Conservation (phyloP, 2,113 vertebrate genomes). For the Cheilinus undulatus region DNA sequence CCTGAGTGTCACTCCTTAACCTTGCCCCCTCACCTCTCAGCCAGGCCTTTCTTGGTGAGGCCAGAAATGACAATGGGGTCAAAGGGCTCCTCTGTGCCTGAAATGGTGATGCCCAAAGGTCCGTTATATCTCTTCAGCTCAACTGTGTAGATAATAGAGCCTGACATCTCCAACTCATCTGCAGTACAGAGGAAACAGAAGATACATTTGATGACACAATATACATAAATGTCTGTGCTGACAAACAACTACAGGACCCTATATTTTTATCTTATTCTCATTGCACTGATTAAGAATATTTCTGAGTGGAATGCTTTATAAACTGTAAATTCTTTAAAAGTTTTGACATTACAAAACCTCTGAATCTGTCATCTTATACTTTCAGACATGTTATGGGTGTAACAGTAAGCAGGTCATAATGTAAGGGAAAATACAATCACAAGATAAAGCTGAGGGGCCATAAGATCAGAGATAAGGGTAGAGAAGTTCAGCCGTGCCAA, state of each 20-base stretch:
- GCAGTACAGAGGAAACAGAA: constrained; percentile 34
- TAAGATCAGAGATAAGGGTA: neutral
- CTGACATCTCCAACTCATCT: constrained; percentile 97
- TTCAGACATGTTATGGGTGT: too few relatives aligned
- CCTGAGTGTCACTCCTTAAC: neutral
- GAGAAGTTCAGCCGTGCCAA: neutral
- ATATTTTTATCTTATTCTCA: neutral
- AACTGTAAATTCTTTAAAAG: neutral
- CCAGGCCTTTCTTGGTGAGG: constrained; percentile 94
- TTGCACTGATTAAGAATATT: neutral
- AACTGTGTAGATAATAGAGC: constrained; percentile 96
- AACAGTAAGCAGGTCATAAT: neutral
- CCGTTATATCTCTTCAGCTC: constrained; percentile 94
- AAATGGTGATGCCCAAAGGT: constrained; percentile 97
- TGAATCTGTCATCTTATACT: neutral
- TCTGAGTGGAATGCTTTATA: neutral
- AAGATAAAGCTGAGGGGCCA: neutral
- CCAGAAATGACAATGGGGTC: constrained; percentile 97
- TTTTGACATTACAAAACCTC: neutral
- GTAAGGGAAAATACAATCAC: neutral
- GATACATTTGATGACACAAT: neutral
- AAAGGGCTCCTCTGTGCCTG: constrained; percentile 97
- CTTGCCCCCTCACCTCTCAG: constrained; percentile 90
- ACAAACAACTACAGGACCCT: too few relatives aligned
- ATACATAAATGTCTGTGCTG: too few relatives aligned